These are phyloP conservation scores for Spongia lamella DNA, from an alignment of 37 sponge, comb jelly and placozoan species.

Conservation along the genomic window DNA sequence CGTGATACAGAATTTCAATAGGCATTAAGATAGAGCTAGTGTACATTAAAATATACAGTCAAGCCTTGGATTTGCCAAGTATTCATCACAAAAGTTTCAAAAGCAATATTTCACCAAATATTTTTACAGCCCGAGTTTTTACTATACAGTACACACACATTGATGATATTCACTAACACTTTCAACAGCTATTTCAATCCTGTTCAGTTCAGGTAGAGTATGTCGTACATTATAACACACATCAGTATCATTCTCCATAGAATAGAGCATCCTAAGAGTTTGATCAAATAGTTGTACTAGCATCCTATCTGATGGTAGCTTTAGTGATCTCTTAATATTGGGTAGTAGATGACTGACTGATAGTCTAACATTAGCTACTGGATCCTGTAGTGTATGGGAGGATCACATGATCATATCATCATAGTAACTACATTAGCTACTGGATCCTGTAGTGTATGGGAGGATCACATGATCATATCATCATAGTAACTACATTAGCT, in stretches of 20 bases:
- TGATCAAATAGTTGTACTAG: constrained; percentile 60
- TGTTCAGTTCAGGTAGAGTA: constrained; percentile 66
- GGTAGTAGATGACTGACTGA: constrained; percentile 54
- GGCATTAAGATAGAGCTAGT: too few relatives aligned
- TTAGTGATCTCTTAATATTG: constrained; percentile 52
- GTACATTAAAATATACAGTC: background rate
- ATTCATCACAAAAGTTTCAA: background rate
- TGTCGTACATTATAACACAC: constrained; percentile 33
- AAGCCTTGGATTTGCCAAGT: background rate
- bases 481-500: too few relatives aligned
- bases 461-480: too few relatives aligned
- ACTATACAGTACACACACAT: background rate
- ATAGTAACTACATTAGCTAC: constrained; percentile 68
- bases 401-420: too few relatives aligned
- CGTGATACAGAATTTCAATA: too few relatives aligned
- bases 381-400: constrained; percentile 61
- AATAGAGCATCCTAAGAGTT: constrained; percentile 37
- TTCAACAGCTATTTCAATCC: constrained; percentile 67
- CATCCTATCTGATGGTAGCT: constrained; percentile 41
- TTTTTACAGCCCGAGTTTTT: too few relatives aligned
- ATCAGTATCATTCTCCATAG: constrained; percentile 69
- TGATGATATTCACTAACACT: constrained; percentile 36
- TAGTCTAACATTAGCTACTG: constrained; percentile 58
- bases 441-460: constrained; percentile 58
- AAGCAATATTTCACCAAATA: background rate